These are phyloP conservation scores for Leptodirus hochenwartii DNA, from an alignment of 2,888 invertebrate genomes.

Conservation along the genomic window DNA sequence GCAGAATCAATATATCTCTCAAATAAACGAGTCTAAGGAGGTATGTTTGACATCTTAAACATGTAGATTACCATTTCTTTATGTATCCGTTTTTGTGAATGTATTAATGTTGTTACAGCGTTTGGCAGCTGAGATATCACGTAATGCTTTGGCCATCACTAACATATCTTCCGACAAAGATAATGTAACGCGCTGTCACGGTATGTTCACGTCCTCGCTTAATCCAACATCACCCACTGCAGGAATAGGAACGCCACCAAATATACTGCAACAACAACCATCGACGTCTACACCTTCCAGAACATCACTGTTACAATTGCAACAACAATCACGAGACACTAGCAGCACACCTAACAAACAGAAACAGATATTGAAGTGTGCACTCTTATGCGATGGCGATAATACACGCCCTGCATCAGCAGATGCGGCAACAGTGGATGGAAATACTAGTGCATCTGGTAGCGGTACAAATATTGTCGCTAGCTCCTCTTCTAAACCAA, in stretches of 20 bases:
- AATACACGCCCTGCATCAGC: too few species aligned
- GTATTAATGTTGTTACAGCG: slow-evolving; percentile 28
- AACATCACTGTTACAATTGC: too few species aligned
- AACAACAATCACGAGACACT: too few species aligned
- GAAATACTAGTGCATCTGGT: too few species aligned
- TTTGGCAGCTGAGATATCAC: slow-evolving; percentile 47
- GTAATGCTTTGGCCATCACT: slow-evolving; percentile 33
- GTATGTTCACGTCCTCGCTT: not conserved
- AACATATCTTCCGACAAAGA: slow-evolving; percentile 12
- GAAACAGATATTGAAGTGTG: too few species aligned
- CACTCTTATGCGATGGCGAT: too few species aligned
- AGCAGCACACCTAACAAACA: too few species aligned
- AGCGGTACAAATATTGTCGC: too few species aligned
- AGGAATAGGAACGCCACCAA: not conserved
- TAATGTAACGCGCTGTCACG: not conserved
- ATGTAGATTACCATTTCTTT: not conserved
- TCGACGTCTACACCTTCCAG: too few species aligned
- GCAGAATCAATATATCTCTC: slow-evolving; percentile 62
- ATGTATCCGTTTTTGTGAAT: not conserved
- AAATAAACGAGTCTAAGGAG: slow-evolving; percentile 74
- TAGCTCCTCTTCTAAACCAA: too few species aligned
- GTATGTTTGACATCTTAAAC: slow-evolving; percentile 21
- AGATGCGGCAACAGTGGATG: too few species aligned
- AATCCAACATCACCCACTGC: not conserved
- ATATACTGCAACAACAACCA: too few species aligned